Percentiles rank a stretch among this genome's conserved stretches.
Conservation (phyloP, 2,888 invertebrate genomes). For the Morpho achilles region DNA sequence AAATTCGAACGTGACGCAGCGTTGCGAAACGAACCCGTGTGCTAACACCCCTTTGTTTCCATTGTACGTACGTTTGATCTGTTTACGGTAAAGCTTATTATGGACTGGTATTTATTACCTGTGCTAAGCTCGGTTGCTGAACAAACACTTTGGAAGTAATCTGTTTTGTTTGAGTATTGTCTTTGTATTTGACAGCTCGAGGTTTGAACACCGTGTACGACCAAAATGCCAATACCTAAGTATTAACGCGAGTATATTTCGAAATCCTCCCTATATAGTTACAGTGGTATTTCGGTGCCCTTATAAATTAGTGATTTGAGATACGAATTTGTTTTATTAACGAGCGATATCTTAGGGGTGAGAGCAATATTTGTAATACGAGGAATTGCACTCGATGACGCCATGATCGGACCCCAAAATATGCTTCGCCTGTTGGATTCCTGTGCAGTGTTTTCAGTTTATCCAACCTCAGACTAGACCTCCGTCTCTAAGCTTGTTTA, state of each 20-base stretch:
- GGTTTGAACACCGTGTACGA: neutral
- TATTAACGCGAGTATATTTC: neutral
- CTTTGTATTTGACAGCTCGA: neutral
- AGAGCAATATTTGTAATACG: too few relatives aligned
- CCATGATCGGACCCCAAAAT: too few relatives aligned
- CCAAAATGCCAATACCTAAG: neutral
- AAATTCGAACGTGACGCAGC: neutral
- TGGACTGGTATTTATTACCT: neutral
- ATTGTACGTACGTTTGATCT: neutral
- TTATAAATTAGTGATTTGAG: too few relatives aligned
- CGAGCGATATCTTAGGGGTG: too few relatives aligned
- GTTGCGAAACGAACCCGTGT: slow-evolving; percentile 6
- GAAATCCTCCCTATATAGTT: neutral
- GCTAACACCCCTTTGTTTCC: slow-evolving; percentile 6
- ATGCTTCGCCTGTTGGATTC: too few relatives aligned
- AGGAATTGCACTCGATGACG: too few relatives aligned
- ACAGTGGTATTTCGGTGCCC: too few relatives aligned
- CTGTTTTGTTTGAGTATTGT: slow-evolving; percentile 2
- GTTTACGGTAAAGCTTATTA: slow-evolving; percentile 1
- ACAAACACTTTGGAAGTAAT: slow-evolving; percentile 7
- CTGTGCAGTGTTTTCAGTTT: too few relatives aligned
- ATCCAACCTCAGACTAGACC: too few relatives aligned
- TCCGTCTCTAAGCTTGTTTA: too few relatives aligned
- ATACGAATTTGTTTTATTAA: too few relatives aligned
- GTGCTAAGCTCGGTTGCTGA: neutral